These are phyloP conservation scores for Lysiphlebus fabarum DNA, from an alignment of 1,140 invertebrate genomes.

Conservation along the genomic window DNA sequence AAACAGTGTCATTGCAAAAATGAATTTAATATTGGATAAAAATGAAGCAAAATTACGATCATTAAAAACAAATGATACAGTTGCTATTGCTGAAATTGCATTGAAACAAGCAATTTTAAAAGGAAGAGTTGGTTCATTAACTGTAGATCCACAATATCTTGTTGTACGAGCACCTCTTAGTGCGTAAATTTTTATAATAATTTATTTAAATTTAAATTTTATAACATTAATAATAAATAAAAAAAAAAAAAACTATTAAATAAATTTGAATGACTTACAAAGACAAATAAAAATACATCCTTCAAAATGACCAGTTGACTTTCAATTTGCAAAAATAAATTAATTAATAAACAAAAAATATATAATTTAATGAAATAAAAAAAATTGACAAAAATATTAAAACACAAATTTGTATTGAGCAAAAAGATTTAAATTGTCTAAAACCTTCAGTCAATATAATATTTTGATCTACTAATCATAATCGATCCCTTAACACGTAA, in stretches of 20 bases:
- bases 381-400: too few species aligned
- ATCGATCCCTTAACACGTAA: too few species aligned
- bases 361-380: too few species aligned
- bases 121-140: conserved; percentile 73
- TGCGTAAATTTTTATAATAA: conserved; percentile 31
- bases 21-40: conserved; percentile 67
- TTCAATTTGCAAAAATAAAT: too few species aligned
- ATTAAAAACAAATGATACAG: conserved; percentile 51
- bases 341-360: too few species aligned
- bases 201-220: background rate
- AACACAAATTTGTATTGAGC: too few species aligned
- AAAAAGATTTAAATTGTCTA: too few species aligned
- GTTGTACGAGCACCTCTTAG: conserved; percentile 62
- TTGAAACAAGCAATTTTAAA: conserved; percentile 67
- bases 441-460: too few species aligned
- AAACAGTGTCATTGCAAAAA: conserved; percentile 62
- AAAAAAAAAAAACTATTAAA: conserved; percentile 9
- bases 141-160: conserved; percentile 73
- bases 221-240: background rate
- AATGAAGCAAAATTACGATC: conserved; percentile 61
- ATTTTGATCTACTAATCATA: too few species aligned
- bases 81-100: conserved; percentile 52
- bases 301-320: too few species aligned
- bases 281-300: too few species aligned
- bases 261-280: too few species aligned